Conservation (phyloP, 2,888 invertebrate species). For the Stenurella melanura region DNA sequence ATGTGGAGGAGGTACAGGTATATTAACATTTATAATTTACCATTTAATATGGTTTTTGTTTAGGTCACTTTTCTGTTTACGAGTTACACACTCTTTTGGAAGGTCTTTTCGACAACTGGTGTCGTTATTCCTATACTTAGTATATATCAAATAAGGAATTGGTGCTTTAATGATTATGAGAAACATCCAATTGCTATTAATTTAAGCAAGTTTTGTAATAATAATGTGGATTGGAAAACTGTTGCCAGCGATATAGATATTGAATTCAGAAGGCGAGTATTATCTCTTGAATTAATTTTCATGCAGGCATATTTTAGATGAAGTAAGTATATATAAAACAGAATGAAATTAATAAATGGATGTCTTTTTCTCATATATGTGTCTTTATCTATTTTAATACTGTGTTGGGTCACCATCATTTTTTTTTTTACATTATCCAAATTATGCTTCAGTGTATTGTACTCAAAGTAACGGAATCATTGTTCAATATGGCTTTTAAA, state of each 20-base stretch:
- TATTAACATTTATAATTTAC: constrained; percentile 13
- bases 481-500: no score
- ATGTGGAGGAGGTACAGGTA: constrained; percentile 60
- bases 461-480: no score
- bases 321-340: no score
- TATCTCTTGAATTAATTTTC: not conserved
- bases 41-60: constrained; percentile 31
- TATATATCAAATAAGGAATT: constrained; percentile 76
- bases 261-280: constrained; percentile 82
- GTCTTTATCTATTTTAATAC: no score
- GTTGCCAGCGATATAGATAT: constrained; percentile 83
- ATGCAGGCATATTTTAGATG: not conserved
- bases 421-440: no score
- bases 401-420: no score
- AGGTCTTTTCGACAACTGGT: constrained; percentile 70
- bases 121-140: constrained; percentile 76
- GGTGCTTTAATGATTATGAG: constrained; percentile 82
- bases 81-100: constrained; percentile 65
- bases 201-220: constrained; percentile 78
- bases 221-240: constrained; percentile 80
- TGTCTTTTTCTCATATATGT: no score
- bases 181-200: constrained; percentile 85
- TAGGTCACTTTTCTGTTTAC: constrained; percentile 46
- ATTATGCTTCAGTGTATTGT: no score
- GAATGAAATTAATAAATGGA: no score